A percentile compares a stretch with the other conserved stretches of the same genome.
Evolutionary conservation across 2,113 vertebrate species (phyloP).

Genomic region (Microtus oregoni): DNA sequence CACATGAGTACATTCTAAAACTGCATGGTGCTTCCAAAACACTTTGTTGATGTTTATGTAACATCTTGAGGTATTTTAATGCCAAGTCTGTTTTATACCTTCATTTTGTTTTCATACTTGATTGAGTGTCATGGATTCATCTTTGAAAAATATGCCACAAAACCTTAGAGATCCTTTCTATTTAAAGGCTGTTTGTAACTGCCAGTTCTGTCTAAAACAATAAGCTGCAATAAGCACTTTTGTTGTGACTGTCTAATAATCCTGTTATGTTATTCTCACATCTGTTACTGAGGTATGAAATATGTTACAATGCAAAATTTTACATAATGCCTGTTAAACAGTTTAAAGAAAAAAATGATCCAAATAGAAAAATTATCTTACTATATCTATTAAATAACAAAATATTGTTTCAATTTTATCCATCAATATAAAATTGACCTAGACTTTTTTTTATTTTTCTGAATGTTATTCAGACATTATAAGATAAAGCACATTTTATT

Average conservation of each 20-base stretch:
- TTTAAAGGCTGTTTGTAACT: background rate
- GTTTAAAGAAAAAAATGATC: conserved; percentile 13
- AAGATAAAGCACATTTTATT: conserved; percentile 23
- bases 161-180: background rate
- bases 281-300: conserved; percentile 22
- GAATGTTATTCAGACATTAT: background rate
- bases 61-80: background rate
- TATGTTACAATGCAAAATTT: conserved; percentile 48
- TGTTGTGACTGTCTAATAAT: conserved; percentile 59
- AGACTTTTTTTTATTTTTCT: background rate
- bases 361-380: background rate
- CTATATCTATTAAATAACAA: background rate
- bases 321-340: conserved; percentile 52
- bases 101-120: background rate
- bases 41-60: background rate
- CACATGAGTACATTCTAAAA: background rate
- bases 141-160: background rate
- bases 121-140: background rate
- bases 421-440: background rate
- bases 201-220: conserved; percentile 43
- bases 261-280: conserved; percentile 40
- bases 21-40: background rate
- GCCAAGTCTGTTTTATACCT: background rate
- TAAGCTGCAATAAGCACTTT: conserved; percentile 46
- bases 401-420: background rate